Evolutionary conservation across 2,888 invertebrate species (phyloP), one percentile per base, ranked within the genome.

Genomic region (Dynastes hyllus): DNA sequence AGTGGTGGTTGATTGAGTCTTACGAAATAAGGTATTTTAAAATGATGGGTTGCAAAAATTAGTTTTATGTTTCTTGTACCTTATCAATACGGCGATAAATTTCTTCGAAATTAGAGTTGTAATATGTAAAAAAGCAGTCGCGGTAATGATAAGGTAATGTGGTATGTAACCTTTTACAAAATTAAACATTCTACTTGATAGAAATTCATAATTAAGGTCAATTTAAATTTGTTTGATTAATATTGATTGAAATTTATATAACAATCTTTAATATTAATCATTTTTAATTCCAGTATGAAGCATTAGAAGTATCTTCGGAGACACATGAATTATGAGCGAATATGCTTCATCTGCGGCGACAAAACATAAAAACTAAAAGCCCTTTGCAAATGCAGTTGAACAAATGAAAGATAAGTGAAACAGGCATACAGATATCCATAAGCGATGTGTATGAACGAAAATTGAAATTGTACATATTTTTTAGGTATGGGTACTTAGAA

Each of bases 11-110:
- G 79, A 76, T 78, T 80, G 81, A 79, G 80, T 81, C 81, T 81
- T 81, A 78, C 82, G 79, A 45, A 80, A 82, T 81, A 83, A 84
- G 84, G 84, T 84, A 84, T 82, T 83, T 81, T 78, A 78, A 66
- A 79, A 78, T 58, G 77, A 73, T 78, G 80, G 80, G 78, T 78
- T 80, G 73, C 76, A 78, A 78, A 70, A 29, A 67, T 80, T 78
- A 66, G 65, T 22, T 69, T 76, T 53, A 67, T 55, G 29, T 67
- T 67, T 67, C 40, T 45, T 45, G 6, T 75, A 75, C 55, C 55
- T 55, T 61, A 40, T 61, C 58, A 75, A 45, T 75, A 75, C 61
- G 29, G 73, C 73, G 61, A 75, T 45, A 71, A 16, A 55, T 61
- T 40, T 40, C 8, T 67, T 22, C 4, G n/a, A 67, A 67, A 45